Percentiles rank a stretch among this genome's conserved stretches.
phyloP scores from a whole-genome alignment of 1,140 invertebrate species.

The Microplitis mediator region DNA sequence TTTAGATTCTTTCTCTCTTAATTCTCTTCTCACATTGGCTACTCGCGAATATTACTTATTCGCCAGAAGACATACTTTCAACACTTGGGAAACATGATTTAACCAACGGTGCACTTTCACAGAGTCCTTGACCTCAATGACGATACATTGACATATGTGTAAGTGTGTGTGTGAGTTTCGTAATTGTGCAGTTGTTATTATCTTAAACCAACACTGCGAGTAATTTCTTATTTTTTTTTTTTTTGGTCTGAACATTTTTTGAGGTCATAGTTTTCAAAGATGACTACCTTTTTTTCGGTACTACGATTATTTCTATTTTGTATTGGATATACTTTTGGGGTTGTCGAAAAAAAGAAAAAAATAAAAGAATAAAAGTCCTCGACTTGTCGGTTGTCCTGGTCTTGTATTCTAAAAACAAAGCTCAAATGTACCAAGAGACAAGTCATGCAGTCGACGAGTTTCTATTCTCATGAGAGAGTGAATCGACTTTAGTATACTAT shows the following conservation, averaged over 20 bases:
- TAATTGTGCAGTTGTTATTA: background rate
- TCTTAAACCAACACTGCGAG: slow-evolving; percentile 1
- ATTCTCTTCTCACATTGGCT: background rate
- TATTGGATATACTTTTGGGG: no score
- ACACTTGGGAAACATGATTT: slow-evolving; percentile 21
- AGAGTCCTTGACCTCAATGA: slow-evolving; percentile 21
- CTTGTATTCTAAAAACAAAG: no score
- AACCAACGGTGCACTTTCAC: slow-evolving; percentile 28
- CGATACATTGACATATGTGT: slow-evolving; percentile 19
- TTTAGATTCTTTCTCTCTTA: slow-evolving; percentile 25
- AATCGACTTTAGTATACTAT: no score
- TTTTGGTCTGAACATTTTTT: background rate
- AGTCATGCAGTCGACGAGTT: no score
- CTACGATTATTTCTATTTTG: no score
- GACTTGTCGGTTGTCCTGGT: no score
- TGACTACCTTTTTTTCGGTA: no score
- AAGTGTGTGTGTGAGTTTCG: background rate
- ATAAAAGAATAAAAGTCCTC: background rate
- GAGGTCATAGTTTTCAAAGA: no score
- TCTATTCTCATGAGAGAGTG: no score
- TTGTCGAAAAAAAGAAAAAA: no score
- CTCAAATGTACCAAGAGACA: no score
- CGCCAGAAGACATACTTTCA: slow-evolving; percentile 5
- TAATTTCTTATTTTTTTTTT: background rate
- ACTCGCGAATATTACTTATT: background rate